Base-by-base conservation (phyloP, 2,888 invertebrate genomes). In the Phyllotreta striolata region DNA sequence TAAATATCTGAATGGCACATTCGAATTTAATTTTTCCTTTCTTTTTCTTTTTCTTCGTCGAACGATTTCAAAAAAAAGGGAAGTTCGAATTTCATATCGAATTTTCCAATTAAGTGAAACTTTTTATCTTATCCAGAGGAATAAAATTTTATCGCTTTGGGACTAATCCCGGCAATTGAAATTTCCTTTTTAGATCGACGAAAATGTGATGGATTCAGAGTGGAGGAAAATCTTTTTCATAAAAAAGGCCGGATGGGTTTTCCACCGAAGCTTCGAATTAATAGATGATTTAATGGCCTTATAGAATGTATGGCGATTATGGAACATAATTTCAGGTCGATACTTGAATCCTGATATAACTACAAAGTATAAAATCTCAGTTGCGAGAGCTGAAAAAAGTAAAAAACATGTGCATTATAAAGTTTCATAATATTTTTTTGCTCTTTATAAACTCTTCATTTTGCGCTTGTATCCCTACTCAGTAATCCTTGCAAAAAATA, bases 21-120 rank as follows among this genome's bases (percentile, higher is more conserved):
- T 57, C 9, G 34, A 46, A 47, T 57, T 57, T 47, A 47, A 46
- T 38, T 52, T 52, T 52, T 52, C 39, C 44, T 39, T 14, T 52
- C 44, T 39, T 14, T 44, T 41, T 44, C 35, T 13, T 13, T n/a
- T 38, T 54, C 38, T 52, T 9, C 10, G 52, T 13, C 24, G 13
- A 38, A 10, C 24, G 10, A 24, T 37, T 39, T 60, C 24, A 12
- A 52, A 52, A 52, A 24, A 41, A 13, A 55, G 24, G 47, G 5
- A 60, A 60, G 52, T 44, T 52, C 60, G 60, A 52, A 52, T 60
- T 60, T 54, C 52, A 60, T 60, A 60, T 60, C 60, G 60, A 60
- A 60, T 60, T 44, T 60, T 54, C 44, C 60, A 60, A 60, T 60
- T 52, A 60, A 54, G 43, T 60, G 52, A 60, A 60, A 60, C 52